A percentile compares a stretch with the other conserved stretches of the same genome.
phyloP scores from a whole-genome alignment of 23 tunicate genomes.

The Pegea sp. region DNA sequence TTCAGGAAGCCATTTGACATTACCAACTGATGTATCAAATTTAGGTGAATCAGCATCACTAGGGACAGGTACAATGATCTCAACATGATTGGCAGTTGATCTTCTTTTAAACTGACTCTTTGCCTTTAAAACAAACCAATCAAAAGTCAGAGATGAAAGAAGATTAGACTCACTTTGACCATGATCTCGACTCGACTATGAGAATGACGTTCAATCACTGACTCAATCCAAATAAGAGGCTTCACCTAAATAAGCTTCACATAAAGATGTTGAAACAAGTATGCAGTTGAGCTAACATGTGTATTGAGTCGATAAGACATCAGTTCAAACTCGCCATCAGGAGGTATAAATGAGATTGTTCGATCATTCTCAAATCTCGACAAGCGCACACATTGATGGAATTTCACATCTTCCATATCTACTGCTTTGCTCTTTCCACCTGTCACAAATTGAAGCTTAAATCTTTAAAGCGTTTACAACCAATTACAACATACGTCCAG shows the following conservation, averaged over 20 bases:
- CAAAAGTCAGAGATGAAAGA: too few species aligned
- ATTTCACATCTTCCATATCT: conserved; percentile 95
- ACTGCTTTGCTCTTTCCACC: conserved; percentile 94
- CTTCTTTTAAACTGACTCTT: conserved; percentile 91
- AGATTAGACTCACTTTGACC: conserved; percentile 48
- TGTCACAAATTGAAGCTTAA: conserved; percentile 5
- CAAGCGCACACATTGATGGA: conserved; percentile 91
- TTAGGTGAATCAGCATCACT: conserved; percentile 94
- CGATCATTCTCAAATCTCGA: conserved; percentile 94
- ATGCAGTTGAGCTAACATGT: conserved; percentile 23
- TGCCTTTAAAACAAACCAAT: too few species aligned
- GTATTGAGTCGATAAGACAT: conserved; percentile 91
- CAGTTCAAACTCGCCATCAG: conserved; percentile 95
- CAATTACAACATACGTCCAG: conserved; percentile 54
- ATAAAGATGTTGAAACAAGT: too few species aligned
- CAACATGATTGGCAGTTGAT: conserved; percentile 94
- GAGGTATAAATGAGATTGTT: conserved; percentile 94
- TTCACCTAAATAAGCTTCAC: conserved; percentile 31
- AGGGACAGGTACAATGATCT: conserved; percentile 83
- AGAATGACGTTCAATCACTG: conserved; percentile 81
- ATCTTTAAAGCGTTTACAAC: not conserved
- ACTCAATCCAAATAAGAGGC: conserved; percentile 94
- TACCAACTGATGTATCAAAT: conserved; percentile 87
- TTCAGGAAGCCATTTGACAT: conserved; percentile 93
- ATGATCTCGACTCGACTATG: conserved; percentile 93